phyloP scores from a whole-genome alignment of 2,888 invertebrate species.

The Apotomis betuletana region DNA sequence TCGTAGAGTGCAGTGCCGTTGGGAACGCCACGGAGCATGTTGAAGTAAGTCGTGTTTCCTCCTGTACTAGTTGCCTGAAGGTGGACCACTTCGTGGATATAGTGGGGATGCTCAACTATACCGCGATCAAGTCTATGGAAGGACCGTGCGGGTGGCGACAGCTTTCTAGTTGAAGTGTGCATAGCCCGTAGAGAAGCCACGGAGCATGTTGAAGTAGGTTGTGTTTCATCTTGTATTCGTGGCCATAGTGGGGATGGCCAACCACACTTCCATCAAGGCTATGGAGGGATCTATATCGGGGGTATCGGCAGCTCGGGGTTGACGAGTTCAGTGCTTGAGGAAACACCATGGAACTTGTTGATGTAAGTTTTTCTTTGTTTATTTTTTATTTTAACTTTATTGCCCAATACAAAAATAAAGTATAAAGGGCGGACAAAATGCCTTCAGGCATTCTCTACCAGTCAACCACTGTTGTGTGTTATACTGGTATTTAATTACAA shows the following conservation, averaged over 20 bases:
- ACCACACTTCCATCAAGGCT: constrained; percentile 84
- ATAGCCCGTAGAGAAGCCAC: too few relatives aligned
- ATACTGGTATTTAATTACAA: too few relatives aligned
- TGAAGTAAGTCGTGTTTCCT: too few relatives aligned
- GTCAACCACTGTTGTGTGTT: too few relatives aligned
- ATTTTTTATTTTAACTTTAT: too few relatives aligned
- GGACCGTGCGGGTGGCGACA: too few relatives aligned
- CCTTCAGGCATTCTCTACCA: too few relatives aligned
- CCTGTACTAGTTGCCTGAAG: too few relatives aligned
- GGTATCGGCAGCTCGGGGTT: not conserved
- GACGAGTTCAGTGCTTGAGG: not conserved
- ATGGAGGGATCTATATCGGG: constrained; percentile 39
- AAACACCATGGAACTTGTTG: not conserved
- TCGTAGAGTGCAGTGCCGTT: not conserved
- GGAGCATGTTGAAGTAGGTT: not conserved
- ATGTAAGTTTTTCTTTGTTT: too few relatives aligned
- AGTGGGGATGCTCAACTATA: constrained; percentile 92
- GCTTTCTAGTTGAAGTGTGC: too few relatives aligned
- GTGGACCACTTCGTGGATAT: constrained; percentile 93
- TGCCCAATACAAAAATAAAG: too few relatives aligned
- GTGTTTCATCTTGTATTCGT: constrained; percentile 77
- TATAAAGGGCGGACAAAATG: too few relatives aligned
- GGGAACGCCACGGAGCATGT: constrained; percentile 91
- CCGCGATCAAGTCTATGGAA: constrained; percentile 69
- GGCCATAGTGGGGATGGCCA: constrained; percentile 92